These are phyloP conservation scores for Papilio polytes DNA, from an alignment of 1,140 invertebrate species.

Conservation along the genomic window DNA sequence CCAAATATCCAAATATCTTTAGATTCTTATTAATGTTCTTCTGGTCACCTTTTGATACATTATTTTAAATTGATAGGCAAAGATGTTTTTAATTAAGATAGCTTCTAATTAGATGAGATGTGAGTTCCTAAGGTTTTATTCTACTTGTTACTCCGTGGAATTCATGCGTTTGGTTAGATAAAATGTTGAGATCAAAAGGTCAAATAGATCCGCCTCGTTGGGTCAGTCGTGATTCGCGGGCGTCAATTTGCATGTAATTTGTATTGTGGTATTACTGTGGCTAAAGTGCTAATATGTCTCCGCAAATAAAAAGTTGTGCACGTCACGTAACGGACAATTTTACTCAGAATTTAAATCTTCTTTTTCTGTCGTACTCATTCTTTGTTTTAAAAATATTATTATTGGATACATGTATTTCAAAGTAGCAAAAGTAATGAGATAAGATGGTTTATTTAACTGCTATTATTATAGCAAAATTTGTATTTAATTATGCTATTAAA, in stretches of 20 bases:
- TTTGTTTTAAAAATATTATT: not conserved
- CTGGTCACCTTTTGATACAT: too few species aligned
- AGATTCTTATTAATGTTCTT: too few species aligned
- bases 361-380: not conserved
- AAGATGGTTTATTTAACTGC: not conserved
- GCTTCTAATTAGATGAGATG: not conserved
- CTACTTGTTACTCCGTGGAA: not conserved
- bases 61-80: too few species aligned
- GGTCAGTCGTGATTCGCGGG: constrained; percentile 37
- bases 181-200: constrained; percentile 36
- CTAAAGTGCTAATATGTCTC: not conserved
- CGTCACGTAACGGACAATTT: not conserved
- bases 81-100: too few species aligned
- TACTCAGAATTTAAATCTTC: not conserved
- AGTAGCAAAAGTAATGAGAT: not conserved
- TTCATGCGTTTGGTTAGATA: constrained; percentile 9
- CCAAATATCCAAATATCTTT: too few species aligned
- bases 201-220: constrained; percentile 36
- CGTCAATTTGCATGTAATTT: constrained; percentile 39
- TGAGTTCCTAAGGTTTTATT: not conserved
- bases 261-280: constrained; percentile 11
- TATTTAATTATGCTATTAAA: not conserved
- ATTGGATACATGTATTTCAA: not conserved
- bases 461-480: not conserved
- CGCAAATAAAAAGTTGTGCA: constrained; percentile 7